phyloP scores from a whole-genome alignment of 2,113 vertebrate species.

The Cettia cetti region DNA sequence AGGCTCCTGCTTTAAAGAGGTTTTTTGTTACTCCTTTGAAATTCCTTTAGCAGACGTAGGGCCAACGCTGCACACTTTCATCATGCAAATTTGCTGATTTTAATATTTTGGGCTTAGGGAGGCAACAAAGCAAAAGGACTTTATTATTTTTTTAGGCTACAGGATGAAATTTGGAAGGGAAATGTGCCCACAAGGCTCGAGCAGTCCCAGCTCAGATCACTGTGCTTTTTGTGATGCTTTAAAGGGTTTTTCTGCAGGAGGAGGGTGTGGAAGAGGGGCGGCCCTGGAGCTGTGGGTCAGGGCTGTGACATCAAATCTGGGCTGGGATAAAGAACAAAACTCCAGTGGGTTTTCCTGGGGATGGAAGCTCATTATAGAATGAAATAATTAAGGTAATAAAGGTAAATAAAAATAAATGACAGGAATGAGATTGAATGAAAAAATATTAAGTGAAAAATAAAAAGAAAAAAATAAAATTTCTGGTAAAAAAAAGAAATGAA shows the following conservation, averaged over 20 bases:
- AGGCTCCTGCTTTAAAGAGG: not conserved
- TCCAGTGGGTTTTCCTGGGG: not conserved
- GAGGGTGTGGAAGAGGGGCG: rapidly evolving
- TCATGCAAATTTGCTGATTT: not conserved
- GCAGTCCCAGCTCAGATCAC: not conserved
- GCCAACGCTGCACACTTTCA: not conserved
- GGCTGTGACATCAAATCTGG: not conserved
- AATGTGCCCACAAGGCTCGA: not conserved
- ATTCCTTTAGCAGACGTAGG: not conserved
- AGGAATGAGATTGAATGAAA: not conserved
- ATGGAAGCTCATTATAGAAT: not conserved
- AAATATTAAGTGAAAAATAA: not conserved
- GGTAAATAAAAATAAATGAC: not conserved
- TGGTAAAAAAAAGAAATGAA: not conserved
- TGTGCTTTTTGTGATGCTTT: not conserved
- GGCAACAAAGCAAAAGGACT: not conserved
- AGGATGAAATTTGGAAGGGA: not conserved
- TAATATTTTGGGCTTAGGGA: not conserved
- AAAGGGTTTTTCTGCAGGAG: not conserved
- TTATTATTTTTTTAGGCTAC: not conserved
- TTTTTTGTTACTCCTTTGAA: not conserved
- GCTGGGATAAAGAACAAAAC: not conserved
- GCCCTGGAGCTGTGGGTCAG: not conserved
- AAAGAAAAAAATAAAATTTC: not conserved
- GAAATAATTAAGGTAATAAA: not conserved